Evolutionary conservation across 2,113 vertebrate genomes (phyloP), one percentile per base, ranked within the genome.

Genomic region (Notothenia rossii): DNA sequence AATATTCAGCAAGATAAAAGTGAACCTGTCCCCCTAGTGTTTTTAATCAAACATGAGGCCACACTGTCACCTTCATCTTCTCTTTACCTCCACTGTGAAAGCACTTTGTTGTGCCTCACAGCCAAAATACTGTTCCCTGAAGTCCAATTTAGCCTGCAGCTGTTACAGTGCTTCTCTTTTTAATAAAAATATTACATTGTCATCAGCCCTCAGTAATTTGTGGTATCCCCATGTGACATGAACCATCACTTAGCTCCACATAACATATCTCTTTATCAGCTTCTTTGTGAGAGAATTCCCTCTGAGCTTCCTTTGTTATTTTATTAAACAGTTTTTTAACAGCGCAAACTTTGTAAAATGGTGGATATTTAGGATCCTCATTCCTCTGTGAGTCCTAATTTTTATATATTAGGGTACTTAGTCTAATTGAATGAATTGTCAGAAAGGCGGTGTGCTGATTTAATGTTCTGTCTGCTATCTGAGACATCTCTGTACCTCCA

Each of bases 401-500:
- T 86, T 89, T 49, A 51, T 55, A 78, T 85, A 82, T 87, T 89
- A 84, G 63, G 75, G 85, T 74, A 72, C 72, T 81, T 86, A 1
- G 6, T 70, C 65, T 88, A 87, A 94, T 88, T 78, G 66, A 88
- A 89, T 89, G 75, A 84, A 87, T 82, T 81, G 70, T 43, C 55
- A 83, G 85, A 78, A 75, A 72, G 80, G 58, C 69, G 7, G 15
- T 56, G 61, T 85, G 85, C 82, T 81, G 79, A 88, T 90, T 89
- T 84, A 88, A 91, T 84, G 68, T 86, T 65, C 82, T 78, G 67
- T 83, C 61, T 68, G 64, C 82, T 63, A 72, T 69, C 71, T 74
- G 66, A 83, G 79, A 50, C 7, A 18, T 74, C 50, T 70, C 77
- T 69, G 36, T 36, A 60, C 48, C 29, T 60, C 68, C 53, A 59